Percentiles rank a stretch among this genome's conserved stretches.
These are phyloP conservation scores for Centropus unirufus DNA, from an alignment of 2,113 vertebrate species.

Conservation along the genomic window DNA sequence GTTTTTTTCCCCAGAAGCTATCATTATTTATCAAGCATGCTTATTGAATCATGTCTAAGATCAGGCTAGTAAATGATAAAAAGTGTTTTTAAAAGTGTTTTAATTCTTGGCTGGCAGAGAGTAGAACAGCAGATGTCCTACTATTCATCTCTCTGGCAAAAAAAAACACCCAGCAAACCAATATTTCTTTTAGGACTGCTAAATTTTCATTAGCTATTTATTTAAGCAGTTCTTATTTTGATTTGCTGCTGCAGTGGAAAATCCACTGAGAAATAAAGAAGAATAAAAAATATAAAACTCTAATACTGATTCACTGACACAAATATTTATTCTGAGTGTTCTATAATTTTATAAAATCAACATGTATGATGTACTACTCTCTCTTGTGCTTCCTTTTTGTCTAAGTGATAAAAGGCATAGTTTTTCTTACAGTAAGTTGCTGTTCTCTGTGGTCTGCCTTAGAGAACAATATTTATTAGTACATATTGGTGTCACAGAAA, in stretches of 20 bases:
- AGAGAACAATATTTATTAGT: background rate
- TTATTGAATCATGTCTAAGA: conserved; percentile 20
- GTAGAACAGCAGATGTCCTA: background rate
- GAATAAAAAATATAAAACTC: background rate
- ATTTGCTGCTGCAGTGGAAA: background rate
- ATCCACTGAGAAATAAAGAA: background rate
- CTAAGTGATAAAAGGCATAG: background rate
- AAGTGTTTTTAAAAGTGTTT: background rate
- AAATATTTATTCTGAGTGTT: background rate
- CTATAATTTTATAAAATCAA: background rate
- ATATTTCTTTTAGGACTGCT: background rate
- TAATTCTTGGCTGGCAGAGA: background rate
- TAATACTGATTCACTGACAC: background rate
- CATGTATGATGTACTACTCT: background rate
- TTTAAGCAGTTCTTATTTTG: background rate
- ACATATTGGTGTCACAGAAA: background rate
- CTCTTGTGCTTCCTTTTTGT: background rate
- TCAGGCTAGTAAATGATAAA: background rate
- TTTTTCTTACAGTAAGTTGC: background rate
- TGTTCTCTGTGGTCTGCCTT: background rate
- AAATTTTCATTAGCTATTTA: background rate
- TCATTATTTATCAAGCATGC: background rate
- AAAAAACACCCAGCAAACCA: background rate
- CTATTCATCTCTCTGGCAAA: background rate
- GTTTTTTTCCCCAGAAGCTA: background rate